Base-by-base conservation (phyloP, 1,140 invertebrate species). In the Bicyclus anynana region DNA sequence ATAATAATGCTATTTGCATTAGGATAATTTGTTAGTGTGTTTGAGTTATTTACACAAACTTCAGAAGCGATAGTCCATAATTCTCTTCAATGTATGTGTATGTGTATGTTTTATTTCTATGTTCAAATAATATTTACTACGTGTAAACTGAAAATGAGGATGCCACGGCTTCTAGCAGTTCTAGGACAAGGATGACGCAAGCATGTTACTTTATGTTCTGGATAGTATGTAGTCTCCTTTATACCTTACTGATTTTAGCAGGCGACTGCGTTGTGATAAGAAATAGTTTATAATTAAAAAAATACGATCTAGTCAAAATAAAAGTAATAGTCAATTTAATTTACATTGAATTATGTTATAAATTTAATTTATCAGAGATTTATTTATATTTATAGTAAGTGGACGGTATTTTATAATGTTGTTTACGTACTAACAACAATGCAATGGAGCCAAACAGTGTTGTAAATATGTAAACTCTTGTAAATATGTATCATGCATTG, bases 401-500 rank as follows among this genome's bases (percentile, higher is more conserved):
- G 20, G n/a, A 48, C 35, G 18, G 38, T 53, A 65, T 51, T 62
- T 63, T 65, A 62, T 67, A 35, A 72, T 62, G 29, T 67, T 65
- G 65, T 65, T 74, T 56, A 20, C 12, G 40, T 20, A 20, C 18
- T 44, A 6, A 20, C 16, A 20, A 44, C 10, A 44, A 44, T 20
- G 40, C 17, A 44, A 44, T 3, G 37, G 14, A 16, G 40, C 13
- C 40, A 59, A 69, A 72, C 42, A 67, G 67, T 72, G 53, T 65
- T 84, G 82, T 85, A 85, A 80, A 85, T 85, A 82, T 82, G 69
- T 80, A 66, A 59, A 62, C 53, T 53, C 42, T 60, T 84, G 80
- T 84, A 83, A 61, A 84, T 87, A 84, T 74, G 69, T 70, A 70
- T 63, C 68, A 74, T 69, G 66, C 58, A 65, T 74, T 68, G 73